These are phyloP conservation scores for Penaeus chinensis DNA, from an alignment of 1,140 invertebrate genomes.

Conservation along the genomic window DNA sequence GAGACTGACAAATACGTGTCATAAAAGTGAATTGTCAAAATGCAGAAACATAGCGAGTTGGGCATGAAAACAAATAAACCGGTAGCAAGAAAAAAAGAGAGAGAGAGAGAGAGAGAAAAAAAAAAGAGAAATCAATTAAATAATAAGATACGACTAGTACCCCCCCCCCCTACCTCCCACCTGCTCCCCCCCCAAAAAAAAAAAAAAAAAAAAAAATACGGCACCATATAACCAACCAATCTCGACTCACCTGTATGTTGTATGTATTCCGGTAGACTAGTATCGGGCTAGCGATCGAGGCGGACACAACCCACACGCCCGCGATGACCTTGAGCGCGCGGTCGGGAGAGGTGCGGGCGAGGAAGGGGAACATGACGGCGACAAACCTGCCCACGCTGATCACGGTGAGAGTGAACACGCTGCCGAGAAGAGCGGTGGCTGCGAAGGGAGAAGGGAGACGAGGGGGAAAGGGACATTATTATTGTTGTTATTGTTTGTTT, in stretches of 20 bases:
- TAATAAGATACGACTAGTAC: too few relatives aligned
- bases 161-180: too few relatives aligned
- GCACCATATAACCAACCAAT: too few relatives aligned
- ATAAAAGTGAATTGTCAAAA: too few relatives aligned
- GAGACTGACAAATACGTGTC: too few relatives aligned
- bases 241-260: constrained; percentile 64
- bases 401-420: constrained; percentile 70
- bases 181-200: too few relatives aligned
- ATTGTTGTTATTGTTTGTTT: background rate
- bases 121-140: too few relatives aligned
- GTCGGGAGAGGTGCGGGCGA: constrained; percentile 69
- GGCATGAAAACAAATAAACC: too few relatives aligned
- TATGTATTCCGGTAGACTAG: constrained; percentile 67
- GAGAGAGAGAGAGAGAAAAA: too few relatives aligned
- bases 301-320: constrained; percentile 68
- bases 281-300: constrained; percentile 67
- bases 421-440: constrained; percentile 70
- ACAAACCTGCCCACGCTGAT: constrained; percentile 71
- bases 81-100: too few relatives aligned
- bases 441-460: constrained; percentile 9
- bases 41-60: too few relatives aligned
- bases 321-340: constrained; percentile 67
- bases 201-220: too few relatives aligned
- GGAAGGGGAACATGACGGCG: constrained; percentile 71
- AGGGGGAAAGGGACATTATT: background rate